Evolutionary conservation across 2,113 vertebrate genomes (phyloP).

Genomic region (Syrrhaptes paradoxus): DNA sequence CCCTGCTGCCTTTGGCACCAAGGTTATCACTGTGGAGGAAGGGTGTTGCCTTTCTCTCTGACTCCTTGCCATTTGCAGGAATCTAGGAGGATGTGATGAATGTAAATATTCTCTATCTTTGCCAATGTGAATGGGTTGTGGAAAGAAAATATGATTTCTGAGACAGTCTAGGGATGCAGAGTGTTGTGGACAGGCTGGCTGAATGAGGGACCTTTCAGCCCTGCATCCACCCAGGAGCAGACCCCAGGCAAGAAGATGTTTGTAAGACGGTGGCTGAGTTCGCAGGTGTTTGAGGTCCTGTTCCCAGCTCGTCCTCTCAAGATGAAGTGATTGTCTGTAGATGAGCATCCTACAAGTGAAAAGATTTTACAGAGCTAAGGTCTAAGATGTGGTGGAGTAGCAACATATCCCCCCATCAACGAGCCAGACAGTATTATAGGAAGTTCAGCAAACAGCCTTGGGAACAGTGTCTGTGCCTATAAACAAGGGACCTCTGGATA

Average conservation of each 20-base stretch:
- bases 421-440: background rate
- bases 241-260: background rate
- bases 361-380: background rate
- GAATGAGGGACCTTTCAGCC: background rate
- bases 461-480: background rate
- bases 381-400: background rate
- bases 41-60: conserved; percentile 18
- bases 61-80: background rate
- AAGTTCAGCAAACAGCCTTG: background rate
- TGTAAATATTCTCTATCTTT: background rate
- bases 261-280: background rate
- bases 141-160: background rate
- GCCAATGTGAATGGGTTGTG: background rate
- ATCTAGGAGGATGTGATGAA: background rate
- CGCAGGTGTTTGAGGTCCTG: background rate
- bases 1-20: background rate
- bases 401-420: background rate
- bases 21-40: background rate
- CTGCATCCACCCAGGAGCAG: background rate
- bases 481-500: background rate
- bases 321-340: background rate
- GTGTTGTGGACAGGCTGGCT: background rate
- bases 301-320: background rate
- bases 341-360: background rate
- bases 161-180: background rate